Conservation (phyloP, 37 sponge, comb jelly and placozoan genomes). For the Crambe crambe region DNA sequence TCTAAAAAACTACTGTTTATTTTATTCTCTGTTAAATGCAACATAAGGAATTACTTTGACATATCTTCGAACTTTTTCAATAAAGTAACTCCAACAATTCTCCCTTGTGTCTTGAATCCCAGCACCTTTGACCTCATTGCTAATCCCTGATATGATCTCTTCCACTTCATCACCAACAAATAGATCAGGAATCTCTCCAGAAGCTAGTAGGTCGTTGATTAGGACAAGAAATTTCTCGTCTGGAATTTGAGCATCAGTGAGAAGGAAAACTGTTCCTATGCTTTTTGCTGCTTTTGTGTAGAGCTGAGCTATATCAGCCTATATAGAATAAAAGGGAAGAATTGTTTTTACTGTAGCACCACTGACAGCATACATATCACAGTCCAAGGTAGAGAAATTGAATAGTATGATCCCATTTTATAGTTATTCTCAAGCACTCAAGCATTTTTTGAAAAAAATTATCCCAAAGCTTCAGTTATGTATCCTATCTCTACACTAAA, state of each 20-base stretch:
- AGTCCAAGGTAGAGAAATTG: background rate
- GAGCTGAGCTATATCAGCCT: slow-evolving; percentile 89
- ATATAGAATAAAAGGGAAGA: background rate
- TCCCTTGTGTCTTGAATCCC: slow-evolving; percentile 93
- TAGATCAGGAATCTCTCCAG: slow-evolving; percentile 96
- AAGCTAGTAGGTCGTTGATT: slow-evolving; percentile 96
- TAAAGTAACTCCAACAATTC: slow-evolving; percentile 98
- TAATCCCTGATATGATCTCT: slow-evolving; percentile 73
- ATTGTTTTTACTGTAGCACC: background rate
- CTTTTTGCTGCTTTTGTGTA: slow-evolving; percentile 98
- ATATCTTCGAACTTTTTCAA: slow-evolving; percentile 89
- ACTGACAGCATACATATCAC: background rate
- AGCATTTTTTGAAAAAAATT: too few relatives aligned
- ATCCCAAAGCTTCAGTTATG: too few relatives aligned
- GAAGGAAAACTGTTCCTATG: slow-evolving; percentile 96
- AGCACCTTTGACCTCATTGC: slow-evolving; percentile 91
- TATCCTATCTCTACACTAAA: too few relatives aligned
- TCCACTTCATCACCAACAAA: slow-evolving; percentile 95
- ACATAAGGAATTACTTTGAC: slow-evolving; percentile 69
- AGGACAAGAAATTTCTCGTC: slow-evolving; percentile 97
- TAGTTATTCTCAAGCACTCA: too few relatives aligned
- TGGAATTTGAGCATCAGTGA: slow-evolving; percentile 98
- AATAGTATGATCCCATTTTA: background rate
- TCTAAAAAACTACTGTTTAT: too few relatives aligned
- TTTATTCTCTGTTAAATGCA: too few relatives aligned